A percentile compares a stretch with the other conserved stretches of the same genome.
Conservation (phyloP, 2,797 vertebrate species). For the Enteromius radiatus region DNA sequence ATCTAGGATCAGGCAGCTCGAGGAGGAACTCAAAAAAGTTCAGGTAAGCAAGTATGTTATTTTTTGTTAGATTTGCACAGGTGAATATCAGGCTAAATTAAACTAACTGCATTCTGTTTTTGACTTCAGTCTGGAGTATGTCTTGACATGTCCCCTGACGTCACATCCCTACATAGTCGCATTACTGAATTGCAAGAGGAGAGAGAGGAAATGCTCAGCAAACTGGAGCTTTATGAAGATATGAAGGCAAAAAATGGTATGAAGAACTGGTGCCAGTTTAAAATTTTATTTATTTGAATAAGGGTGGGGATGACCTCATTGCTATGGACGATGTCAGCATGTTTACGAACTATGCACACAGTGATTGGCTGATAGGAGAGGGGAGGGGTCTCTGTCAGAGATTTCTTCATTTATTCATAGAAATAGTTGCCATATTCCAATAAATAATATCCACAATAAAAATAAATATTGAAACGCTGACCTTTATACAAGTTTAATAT, state of each 20-base stretch:
- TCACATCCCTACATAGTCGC: conserved; percentile 71
- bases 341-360: too few relatives aligned
- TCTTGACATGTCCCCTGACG: conserved; percentile 67
- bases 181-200: conserved; percentile 83
- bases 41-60: conserved; percentile 66
- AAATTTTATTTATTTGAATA: background rate
- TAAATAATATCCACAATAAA: too few relatives aligned
- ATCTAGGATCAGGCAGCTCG: conserved; percentile 85
- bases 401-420: too few relatives aligned
- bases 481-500: background rate
- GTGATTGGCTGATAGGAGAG: too few relatives aligned
- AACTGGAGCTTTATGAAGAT: conserved; percentile 80
- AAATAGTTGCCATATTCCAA: too few relatives aligned
- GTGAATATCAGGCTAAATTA: background rate
- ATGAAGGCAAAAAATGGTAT: conserved; percentile 83
- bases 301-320: too few relatives aligned
- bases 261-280: background rate
- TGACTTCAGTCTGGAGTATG: conserved; percentile 73
- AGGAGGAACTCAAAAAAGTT: conserved; percentile 86
- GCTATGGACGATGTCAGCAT: too few relatives aligned
- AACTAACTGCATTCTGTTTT: background rate
- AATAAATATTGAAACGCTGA: background rate
- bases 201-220: conserved; percentile 81
- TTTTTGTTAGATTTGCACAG: background rate
- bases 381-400: too few relatives aligned